These are phyloP conservation scores for Lepetodrilus schrolli DNA, from an alignment of 2,888 invertebrate species.

Conservation along the genomic window DNA sequence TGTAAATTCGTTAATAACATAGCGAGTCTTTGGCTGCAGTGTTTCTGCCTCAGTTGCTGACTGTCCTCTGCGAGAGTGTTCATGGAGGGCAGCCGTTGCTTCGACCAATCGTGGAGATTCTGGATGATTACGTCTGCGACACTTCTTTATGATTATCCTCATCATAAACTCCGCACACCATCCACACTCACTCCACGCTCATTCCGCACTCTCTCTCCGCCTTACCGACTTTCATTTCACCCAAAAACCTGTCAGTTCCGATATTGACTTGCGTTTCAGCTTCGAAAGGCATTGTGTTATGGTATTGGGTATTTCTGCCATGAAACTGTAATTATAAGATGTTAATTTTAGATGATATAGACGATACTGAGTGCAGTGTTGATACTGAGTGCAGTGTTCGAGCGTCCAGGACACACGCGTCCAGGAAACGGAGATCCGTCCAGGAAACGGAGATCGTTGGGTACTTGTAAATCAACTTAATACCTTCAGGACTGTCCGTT, in stretches of 20 bases:
- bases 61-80: not conserved
- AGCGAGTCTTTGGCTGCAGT: not conserved
- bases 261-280: not conserved
- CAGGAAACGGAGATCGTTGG: no score
- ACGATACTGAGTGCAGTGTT: no score
- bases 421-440: no score
- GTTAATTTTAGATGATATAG: not conserved
- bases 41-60: not conserved
- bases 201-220: no score
- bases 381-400: no score
- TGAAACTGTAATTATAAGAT: not conserved
- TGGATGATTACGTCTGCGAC: constrained; percentile 1
- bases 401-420: no score
- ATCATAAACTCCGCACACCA: not conserved
- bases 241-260: not conserved
- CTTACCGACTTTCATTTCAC: no score
- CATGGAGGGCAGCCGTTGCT: not conserved
- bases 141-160: constrained; percentile 9
- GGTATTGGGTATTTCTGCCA: not conserved
- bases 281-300: not conserved
- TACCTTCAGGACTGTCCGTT: no score
- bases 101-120: not conserved
- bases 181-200: not conserved
- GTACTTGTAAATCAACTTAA: no score
- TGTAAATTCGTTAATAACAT: constrained; percentile 18